Evolutionary conservation across 2,113 vertebrate species (phyloP).

Genomic region (Zootoca vivipara): DNA sequence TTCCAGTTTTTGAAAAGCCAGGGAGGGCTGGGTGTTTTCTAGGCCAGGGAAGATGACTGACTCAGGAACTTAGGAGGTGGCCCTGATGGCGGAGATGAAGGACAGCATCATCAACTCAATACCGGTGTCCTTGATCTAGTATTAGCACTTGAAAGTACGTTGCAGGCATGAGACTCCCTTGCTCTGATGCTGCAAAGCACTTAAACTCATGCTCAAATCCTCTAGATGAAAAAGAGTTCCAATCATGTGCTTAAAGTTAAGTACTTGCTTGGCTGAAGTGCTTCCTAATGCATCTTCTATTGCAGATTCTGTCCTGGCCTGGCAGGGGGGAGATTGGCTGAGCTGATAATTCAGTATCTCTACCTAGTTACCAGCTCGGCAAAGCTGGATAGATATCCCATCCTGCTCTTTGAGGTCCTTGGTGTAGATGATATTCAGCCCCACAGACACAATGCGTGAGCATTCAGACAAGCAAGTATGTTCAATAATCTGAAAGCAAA

Average conservation of each 20-base stretch:
- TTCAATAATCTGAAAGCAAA: neutral
- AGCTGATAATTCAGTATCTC: neutral
- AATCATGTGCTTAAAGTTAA: conserved; percentile 6
- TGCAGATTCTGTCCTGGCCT: neutral
- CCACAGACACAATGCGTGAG: neutral
- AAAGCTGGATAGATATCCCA: neutral
- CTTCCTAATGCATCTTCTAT: conserved; percentile 7
- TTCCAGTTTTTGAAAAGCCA: neutral
- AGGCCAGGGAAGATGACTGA: neutral
- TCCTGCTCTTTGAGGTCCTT: neutral
- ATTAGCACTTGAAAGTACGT: neutral
- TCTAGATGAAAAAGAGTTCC: conserved; percentile 8
- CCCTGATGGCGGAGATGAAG: neutral
- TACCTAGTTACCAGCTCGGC: neutral
- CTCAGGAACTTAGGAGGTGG: neutral
- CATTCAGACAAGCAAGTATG: neutral
- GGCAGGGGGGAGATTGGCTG: conserved; percentile 6
- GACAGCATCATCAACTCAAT: neutral
- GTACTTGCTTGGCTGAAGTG: conserved; percentile 1
- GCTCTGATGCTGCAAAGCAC: conserved; percentile 4
- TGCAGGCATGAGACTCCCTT: neutral
- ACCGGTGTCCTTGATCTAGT: conserved; percentile 6
- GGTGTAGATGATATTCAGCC: neutral
- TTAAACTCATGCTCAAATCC: neutral
- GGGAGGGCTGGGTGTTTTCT: neutral